A percentile compares a stretch with the other conserved stretches of the same genome.
These are phyloP conservation scores for Conopomorpha cramerella DNA, from an alignment of 1,140 invertebrate genomes.

Conservation along the genomic window DNA sequence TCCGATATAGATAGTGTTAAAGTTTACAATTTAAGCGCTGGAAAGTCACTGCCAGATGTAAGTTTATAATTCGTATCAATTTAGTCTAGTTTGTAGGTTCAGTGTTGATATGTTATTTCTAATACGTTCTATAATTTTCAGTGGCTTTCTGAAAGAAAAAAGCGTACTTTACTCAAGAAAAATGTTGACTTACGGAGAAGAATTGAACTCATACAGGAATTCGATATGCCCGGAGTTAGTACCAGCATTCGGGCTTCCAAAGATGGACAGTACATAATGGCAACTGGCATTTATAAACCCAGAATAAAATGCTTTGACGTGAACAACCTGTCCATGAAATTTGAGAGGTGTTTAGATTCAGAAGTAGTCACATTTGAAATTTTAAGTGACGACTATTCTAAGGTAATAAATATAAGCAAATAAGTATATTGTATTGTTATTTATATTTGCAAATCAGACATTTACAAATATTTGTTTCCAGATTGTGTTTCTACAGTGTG, in stretches of 20 bases:
- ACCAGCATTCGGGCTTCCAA: slow-evolving; percentile 83
- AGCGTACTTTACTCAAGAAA: slow-evolving; percentile 83
- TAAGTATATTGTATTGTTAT: slow-evolving; percentile 1
- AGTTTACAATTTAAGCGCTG: slow-evolving; percentile 96
- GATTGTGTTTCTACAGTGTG: slow-evolving; percentile 81
- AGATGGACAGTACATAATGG: slow-evolving; percentile 92
- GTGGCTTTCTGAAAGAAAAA: slow-evolving; percentile 94
- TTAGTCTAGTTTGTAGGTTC: no score
- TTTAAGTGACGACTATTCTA: slow-evolving; percentile 89
- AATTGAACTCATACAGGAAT: slow-evolving; percentile 98
- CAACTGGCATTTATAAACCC: slow-evolving; percentile 96
- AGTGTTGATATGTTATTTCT: no score
- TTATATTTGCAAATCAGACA: slow-evolving; percentile 1
- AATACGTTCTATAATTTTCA: slow-evolving; percentile 60
- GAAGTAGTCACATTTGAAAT: slow-evolving; percentile 90
- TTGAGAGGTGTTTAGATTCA: slow-evolving; percentile 97
- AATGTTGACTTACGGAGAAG: slow-evolving; percentile 87
- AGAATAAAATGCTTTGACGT: slow-evolving; percentile 95
- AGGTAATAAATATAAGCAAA: slow-evolving; percentile 61
- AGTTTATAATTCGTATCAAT: slow-evolving; percentile 38
- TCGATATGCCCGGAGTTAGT: slow-evolving; percentile 97
- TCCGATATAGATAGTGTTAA: slow-evolving; percentile 92
- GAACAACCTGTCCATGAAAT: slow-evolving; percentile 95
- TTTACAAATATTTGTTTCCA: slow-evolving; percentile 39
- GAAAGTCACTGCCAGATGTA: slow-evolving; percentile 96